Evolutionary conservation across 2,888 invertebrate genomes (phyloP).

Genomic region (Nephrotoma flavescens): DNA sequence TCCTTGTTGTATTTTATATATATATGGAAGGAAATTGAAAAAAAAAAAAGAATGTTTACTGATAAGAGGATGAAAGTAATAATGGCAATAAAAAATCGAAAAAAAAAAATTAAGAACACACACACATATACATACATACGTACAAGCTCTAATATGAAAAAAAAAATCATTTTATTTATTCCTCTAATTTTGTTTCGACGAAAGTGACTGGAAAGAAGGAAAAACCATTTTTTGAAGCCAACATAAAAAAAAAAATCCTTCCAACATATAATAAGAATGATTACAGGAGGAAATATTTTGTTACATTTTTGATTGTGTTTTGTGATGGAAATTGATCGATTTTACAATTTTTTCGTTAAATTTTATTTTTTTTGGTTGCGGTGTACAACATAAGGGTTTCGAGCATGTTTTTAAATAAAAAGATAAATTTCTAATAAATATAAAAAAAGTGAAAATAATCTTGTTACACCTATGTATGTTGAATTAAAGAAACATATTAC

Average conservation of each 20-base stretch:
- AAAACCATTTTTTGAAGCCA: not conserved
- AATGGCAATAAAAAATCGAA: not conserved
- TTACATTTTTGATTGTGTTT: not conserved
- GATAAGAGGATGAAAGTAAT: not conserved
- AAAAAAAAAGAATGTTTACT: not conserved
- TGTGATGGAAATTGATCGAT: not conserved
- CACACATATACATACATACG: not conserved
- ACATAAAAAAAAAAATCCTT: not conserved
- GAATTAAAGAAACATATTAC: not conserved
- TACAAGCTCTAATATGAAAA: not conserved
- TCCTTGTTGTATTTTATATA: not conserved
- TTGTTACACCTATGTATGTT: not conserved
- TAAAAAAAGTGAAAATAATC: not conserved
- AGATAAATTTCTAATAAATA: not conserved
- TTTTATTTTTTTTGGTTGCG: not conserved
- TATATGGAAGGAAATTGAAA: not conserved
- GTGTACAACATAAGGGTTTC: not conserved
- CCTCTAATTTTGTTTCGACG: not conserved
- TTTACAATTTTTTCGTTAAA: not conserved
- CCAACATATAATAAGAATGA: not conserved
- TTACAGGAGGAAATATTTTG: not conserved
- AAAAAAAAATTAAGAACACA: not conserved
- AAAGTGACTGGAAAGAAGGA: not conserved
- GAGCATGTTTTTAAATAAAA: not conserved
- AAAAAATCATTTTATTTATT: not conserved